Evolutionary conservation across 1,140 invertebrate species (phyloP), one percentile per base, ranked within the genome.

Genomic region (Stegodyphus mimosarum): DNA sequence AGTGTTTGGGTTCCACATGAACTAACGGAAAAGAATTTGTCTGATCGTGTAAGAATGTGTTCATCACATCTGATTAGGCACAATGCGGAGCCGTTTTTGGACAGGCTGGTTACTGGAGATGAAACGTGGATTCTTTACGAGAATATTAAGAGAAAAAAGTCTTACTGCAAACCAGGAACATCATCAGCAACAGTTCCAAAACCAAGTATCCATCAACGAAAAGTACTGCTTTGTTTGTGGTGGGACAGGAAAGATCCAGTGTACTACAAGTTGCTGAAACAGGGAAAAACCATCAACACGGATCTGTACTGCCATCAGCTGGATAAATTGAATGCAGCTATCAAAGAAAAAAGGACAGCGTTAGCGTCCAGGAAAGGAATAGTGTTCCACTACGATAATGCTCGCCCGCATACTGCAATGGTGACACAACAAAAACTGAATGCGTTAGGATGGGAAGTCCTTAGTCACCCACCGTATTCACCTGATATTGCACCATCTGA

Each of bases 151-250:
- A 60, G 55, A 60, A 60, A 60, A 60, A 60, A 60, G 5, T 60
- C 55, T 60, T 5, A 60, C 55, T 60, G 55, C 9, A 60, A 60
- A 60, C 55, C 55, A 60, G 55, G 55, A 60, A 60, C 9, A 60
- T 60, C 55, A 60, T 67, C 64, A 67, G 64, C 64, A 67, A 67
- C 64, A 67, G 17, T 67, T 67, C 64, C 64, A 67, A 67, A 67
- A 67, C 64, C 64, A 67, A 67, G 64, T 67, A 67, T 67, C 64
- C 64, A 67, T 67, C 64, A 67, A 67, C 64, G 64, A 67, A 67
- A 67, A 67, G 64, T 67, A 67, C 64, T 67, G 64, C 64, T 67
- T 67, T 67, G 64, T 67, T 67, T 67, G 64, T 67, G 64, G 64
- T 67, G 17, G 64, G 13, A 67, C 64, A 67, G 64, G 64, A 67